These are phyloP conservation scores for Lepisosteus osseus DNA, from an alignment of 2,113 vertebrate species.

Conservation along the genomic window DNA sequence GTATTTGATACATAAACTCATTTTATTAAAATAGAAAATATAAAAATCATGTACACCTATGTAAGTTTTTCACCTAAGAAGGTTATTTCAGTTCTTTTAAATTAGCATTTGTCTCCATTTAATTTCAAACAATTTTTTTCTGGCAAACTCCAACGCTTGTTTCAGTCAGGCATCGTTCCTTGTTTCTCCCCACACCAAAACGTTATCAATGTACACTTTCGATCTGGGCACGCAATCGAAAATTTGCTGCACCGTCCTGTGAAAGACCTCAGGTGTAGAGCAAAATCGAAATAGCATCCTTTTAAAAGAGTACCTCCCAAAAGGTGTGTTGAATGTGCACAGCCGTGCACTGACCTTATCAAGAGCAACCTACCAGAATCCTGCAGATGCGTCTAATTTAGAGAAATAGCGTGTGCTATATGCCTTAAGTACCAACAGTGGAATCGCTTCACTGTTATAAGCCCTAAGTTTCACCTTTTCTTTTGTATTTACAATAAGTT, in stretches of 20 bases:
- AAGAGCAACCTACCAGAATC: not conserved
- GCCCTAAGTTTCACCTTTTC: not conserved
- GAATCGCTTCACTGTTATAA: not conserved
- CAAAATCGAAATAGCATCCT: constrained; percentile 12
- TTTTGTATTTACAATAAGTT: not conserved
- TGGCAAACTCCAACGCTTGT: not conserved
- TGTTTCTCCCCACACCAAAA: constrained; percentile 1
- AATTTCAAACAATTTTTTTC: constrained; percentile 6
- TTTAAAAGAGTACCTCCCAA: constrained; percentile 14
- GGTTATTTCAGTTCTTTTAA: constrained; percentile 5
- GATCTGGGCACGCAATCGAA: not conserved
- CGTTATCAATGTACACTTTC: constrained; percentile 10
- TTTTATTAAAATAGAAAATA: too few species aligned
- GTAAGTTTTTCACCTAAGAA: constrained; percentile 8
- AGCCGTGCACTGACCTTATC: constrained; percentile 8
- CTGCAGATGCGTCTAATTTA: not conserved
- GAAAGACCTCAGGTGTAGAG: constrained; percentile 11
- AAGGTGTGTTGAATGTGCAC: constrained; percentile 17
- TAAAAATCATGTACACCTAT: constrained; percentile 1
- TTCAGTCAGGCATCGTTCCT: constrained; percentile 7
- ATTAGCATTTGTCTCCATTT: constrained; percentile 10
- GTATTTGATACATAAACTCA: too few species aligned
- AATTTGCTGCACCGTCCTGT: constrained; percentile 9
- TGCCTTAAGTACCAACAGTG: not conserved
- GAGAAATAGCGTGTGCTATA: constrained; percentile 4